Evolutionary conservation across 2,888 invertebrate species (phyloP).

Genomic region (Erebia aethiops): DNA sequence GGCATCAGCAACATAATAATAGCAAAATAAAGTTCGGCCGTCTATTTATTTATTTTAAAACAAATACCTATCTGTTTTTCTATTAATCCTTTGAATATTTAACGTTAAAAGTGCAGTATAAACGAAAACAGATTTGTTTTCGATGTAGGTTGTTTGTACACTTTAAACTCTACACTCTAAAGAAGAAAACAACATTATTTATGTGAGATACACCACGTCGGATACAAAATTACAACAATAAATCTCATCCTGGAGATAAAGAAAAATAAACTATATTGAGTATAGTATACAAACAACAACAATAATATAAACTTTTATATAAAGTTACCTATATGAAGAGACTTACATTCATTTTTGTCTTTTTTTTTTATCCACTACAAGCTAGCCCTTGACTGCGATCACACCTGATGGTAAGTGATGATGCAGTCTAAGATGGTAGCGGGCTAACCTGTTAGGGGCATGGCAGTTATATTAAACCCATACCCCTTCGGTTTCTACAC

Average conservation of each 20-base stretch:
- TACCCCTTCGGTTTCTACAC: too few species aligned
- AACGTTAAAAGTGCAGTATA: not conserved
- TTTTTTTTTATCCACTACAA: too few species aligned
- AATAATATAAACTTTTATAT: not conserved
- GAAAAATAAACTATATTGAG: constrained; percentile 51
- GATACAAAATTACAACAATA: constrained; percentile 65
- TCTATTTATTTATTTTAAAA: not conserved
- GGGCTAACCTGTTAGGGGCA: too few species aligned
- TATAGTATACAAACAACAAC: not conserved
- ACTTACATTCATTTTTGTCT: too few species aligned
- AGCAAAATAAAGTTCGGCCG: not conserved
- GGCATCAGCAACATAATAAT: too few species aligned
- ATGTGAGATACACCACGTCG: constrained; percentile 53
- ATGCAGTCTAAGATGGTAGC: too few species aligned
- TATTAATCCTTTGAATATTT: not conserved
- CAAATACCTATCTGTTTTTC: not conserved
- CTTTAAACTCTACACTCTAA: not conserved
- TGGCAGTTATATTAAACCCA: too few species aligned
- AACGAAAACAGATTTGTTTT: too few species aligned
- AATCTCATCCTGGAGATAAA: constrained; percentile 50
- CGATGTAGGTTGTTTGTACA: too few species aligned
- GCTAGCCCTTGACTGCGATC: too few species aligned
- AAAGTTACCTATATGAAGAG: not conserved
- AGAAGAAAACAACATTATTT: constrained; percentile 47
- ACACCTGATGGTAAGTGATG: too few species aligned